Evolutionary conservation across 2,797 vertebrate genomes (phyloP), one percentile per base, ranked within the genome.

Genomic region (Zonotrichia albicollis): DNA sequence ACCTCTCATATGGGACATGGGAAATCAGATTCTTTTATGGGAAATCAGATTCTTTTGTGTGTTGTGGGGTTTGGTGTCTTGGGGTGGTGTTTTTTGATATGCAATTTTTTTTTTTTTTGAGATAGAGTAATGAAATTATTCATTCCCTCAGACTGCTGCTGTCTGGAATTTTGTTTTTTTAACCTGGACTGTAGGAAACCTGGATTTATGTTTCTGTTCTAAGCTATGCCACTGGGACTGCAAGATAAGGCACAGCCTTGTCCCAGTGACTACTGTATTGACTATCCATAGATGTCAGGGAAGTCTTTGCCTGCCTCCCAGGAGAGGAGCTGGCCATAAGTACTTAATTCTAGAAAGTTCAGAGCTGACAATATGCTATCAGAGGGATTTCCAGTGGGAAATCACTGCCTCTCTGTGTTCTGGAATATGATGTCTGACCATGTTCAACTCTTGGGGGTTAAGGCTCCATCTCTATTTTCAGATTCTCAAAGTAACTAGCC

Each of bases 261-360:
- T 92, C 55, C 74, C 67, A 40, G 0, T 78, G 90, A 92, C 70
- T 86, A 25, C n/a, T 75, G 16, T 66, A 75, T 26, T 77, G 51
- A 51, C 66, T 86, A 90, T 66, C 66, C 43, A 62, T 30, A 68
- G 58, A 54, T 81, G 80, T 76, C 92, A 95, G 8, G 21, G 36
- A 93, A 90, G 43, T 38, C 74, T 94, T 65, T 46, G 16, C 25
- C 86, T 84, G 38, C 21, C 38, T 95, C 95, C 66, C 88, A 66
- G 40, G 83, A 88, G 83, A 72, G 88, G 10, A 84, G 18, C 46
- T 94, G 50, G 53, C 54, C 73, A 26, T 75, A 86, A 95, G 66
- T 88, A 93, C 55, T 90, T 93, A 84, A 90, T 93, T 88, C 80
- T 78, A 67, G 73, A 93, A 89, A 94, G 70, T 88, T 94, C 66